A percentile compares a stretch with the other conserved stretches of the same genome.
phyloP scores from a whole-genome alignment of 1,140 invertebrate species.

The Apis cerana region DNA sequence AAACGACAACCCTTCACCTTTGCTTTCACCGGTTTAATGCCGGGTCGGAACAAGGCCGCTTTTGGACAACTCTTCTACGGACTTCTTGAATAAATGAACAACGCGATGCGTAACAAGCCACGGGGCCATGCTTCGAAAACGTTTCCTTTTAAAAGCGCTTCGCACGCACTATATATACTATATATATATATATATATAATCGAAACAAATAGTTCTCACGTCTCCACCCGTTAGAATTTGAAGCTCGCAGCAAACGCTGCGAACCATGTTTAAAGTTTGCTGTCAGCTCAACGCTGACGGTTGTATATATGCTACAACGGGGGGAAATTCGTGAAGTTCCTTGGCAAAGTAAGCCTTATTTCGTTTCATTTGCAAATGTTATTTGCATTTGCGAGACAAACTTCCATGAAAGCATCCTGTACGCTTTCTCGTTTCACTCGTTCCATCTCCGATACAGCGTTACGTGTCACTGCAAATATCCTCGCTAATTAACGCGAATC shows the following conservation, averaged over 20 bases:
- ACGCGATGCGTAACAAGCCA: neutral
- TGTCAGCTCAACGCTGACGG: neutral
- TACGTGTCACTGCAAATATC: neutral
- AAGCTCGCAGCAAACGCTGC: neutral
- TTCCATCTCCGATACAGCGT: neutral
- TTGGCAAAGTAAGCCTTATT: slow-evolving; percentile 17
- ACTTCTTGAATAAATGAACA: slow-evolving; percentile 27
- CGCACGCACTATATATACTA: no score
- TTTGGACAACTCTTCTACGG: neutral
- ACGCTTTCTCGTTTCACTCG: neutral
- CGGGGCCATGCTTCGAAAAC: neutral
- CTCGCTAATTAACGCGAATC: slow-evolving; percentile 2
- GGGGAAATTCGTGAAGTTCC: slow-evolving; percentile 30
- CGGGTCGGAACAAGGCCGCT: slow-evolving; percentile 9
- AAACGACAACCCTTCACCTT: slow-evolving; percentile 4
- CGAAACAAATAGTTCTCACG: slow-evolving; percentile 14
- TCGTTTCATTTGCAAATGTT: slow-evolving; percentile 26
- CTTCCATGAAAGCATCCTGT: neutral
- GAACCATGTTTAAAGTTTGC: slow-evolving; percentile 24
- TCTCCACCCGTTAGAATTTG: neutral
- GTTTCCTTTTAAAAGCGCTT: neutral
- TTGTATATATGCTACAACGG: neutral
- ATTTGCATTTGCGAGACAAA: slow-evolving; percentile 8
- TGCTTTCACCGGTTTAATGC: slow-evolving; percentile 14
- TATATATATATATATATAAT: no score